Base-by-base conservation (phyloP, 1,140 invertebrate species). In the Stegodyphus dumicola region DNA sequence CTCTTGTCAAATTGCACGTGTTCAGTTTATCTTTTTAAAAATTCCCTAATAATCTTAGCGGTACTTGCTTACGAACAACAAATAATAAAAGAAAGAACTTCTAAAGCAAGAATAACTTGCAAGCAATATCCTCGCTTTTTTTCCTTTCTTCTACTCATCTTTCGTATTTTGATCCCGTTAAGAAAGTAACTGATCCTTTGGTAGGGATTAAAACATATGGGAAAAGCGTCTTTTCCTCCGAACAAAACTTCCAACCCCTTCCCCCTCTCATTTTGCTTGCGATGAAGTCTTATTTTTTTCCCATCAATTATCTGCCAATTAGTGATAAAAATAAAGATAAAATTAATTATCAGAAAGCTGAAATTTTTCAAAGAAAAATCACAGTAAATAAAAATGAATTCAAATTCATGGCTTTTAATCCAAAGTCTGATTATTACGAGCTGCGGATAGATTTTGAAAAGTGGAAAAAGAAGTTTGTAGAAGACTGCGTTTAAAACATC, bases 291-390 rank as follows among this genome's bases (percentile, higher is more conserved):
- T 0, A 18, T 66, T 77, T 77, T 77, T 77, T 60, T 60, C 4
- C 4, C 18, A 77, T 77, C 75, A 77, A 77, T 77, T 77, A 77
- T 77, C 64, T 66, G 75, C 60, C 56, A 77, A 77, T 77, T 77
- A 77, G 75, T 60, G 56, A 18, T 49, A 77, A 77, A 77, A 77
- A 77, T 54, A 77, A 77, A 33, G 33, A 33, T 33, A 33, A 77
- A 77, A 60, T 77, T 77, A 77, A 77, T 77, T 77, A 77, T 77
- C 60, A 49, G 65, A 54, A 66, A 77, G 33, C 10, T 11, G 5
- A 60, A 60, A 9, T 2, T 15, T 60, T 64, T 65, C 6, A 54
- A 51, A 77, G 60, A 66, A 77, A 77, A 65, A 7, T 51, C 18
- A 17, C 75, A 66, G n/a, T 13, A 48, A 66, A 66, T 66, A 77